phyloP scores from a whole-genome alignment of 2,797 vertebrate genomes.

The Falco peregrinus region DNA sequence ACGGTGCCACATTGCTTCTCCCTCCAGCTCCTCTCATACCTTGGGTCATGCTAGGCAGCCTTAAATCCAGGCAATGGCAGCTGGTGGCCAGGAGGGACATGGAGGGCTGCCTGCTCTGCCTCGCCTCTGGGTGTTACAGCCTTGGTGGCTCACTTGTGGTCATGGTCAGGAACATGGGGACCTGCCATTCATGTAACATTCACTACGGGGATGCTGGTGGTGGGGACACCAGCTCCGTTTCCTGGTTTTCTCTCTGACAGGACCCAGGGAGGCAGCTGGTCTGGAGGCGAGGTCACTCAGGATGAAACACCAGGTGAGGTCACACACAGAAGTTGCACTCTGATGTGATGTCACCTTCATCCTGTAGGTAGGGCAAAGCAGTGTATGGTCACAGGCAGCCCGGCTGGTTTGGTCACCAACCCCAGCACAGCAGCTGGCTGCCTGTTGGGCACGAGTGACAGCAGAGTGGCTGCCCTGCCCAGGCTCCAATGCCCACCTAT shows the following conservation, averaged over 20 bases:
- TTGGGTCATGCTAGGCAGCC: not conserved
- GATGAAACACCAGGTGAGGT: not conserved
- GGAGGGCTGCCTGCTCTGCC: not conserved
- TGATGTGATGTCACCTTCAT: rapidly evolving
- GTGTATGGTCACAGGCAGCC: not conserved
- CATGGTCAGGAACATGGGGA: too few species aligned
- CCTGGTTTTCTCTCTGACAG: rapidly evolving
- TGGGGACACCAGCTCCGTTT: not conserved
- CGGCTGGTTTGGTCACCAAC: not conserved
- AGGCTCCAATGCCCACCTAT: not conserved
- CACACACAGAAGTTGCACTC: rapidly evolving
- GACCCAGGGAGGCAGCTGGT: not conserved
- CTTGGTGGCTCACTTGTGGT: too few species aligned
- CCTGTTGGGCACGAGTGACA: rapidly evolving
- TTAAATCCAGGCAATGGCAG: not conserved
- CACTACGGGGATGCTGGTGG: not conserved
- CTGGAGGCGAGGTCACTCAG: not conserved
- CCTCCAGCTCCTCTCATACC: not conserved
- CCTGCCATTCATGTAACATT: not conserved
- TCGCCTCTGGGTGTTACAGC: not conserved
- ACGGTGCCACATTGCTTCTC: rapidly evolving
- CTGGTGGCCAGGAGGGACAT: not conserved
- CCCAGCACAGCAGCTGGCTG: rapidly evolving
- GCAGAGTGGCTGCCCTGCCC: not conserved
- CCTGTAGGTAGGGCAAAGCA: rapidly evolving